Evolutionary conservation across 2,888 invertebrate genomes (phyloP).

Genomic region (Lissocephala sabroskyi): DNA sequence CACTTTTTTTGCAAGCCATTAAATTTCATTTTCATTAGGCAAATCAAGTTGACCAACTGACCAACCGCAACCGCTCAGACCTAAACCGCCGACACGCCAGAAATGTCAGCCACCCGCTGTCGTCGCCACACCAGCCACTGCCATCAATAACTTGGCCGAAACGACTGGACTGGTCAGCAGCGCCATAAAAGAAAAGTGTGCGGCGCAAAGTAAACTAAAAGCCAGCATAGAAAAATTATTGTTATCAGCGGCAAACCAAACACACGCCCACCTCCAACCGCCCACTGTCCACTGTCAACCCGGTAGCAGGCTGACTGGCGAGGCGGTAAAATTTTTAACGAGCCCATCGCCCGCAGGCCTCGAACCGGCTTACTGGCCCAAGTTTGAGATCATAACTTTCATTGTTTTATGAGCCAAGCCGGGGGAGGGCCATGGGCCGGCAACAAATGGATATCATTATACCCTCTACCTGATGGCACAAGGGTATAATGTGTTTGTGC

Average conservation of each 20-base stretch:
- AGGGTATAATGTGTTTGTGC: too few species aligned
- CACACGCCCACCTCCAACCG: background rate
- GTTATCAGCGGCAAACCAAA: slow-evolving; percentile 27
- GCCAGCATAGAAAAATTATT: slow-evolving; percentile 28
- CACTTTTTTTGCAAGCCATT: background rate
- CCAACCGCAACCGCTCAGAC: too few species aligned
- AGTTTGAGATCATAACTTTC: too few species aligned
- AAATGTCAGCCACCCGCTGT: too few species aligned
- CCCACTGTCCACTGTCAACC: background rate
- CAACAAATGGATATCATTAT: too few species aligned
- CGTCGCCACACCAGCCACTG: too few species aligned
- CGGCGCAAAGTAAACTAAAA: slow-evolving; percentile 8
- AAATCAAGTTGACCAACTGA: too few species aligned
- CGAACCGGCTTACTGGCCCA: slow-evolving; percentile 9
- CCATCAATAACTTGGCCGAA: slow-evolving; percentile 34
- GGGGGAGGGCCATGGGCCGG: too few species aligned
- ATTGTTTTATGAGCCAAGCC: slow-evolving; percentile 23
- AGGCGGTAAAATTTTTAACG: slow-evolving; percentile 8
- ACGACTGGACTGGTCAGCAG: slow-evolving; percentile 17
- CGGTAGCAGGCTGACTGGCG: background rate
- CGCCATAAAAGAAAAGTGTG: slow-evolving; percentile 29
- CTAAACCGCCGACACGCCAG: too few species aligned
- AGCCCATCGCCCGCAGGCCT: slow-evolving; percentile 1
- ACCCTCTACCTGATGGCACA: too few species aligned
- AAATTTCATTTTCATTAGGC: background rate